A percentile compares a stretch with the other conserved stretches of the same genome.
Evolutionary conservation across 2,797 vertebrate species (phyloP).

Genomic region (Alcedo quadribrachys): DNA sequence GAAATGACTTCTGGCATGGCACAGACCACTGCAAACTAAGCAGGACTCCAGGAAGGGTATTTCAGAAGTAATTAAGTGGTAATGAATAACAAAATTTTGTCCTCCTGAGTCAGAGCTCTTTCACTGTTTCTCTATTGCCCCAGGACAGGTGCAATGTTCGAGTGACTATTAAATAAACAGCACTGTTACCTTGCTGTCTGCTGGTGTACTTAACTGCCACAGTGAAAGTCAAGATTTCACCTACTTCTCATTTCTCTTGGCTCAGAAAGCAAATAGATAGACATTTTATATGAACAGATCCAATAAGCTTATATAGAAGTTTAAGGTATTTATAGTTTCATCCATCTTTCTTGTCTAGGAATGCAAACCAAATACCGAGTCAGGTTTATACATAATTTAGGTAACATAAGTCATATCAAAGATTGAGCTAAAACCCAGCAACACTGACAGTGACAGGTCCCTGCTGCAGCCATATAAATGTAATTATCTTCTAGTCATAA

Average conservation of each 20-base stretch:
- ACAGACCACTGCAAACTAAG: rapidly evolving
- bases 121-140: neutral
- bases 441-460: neutral
- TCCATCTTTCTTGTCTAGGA: neutral
- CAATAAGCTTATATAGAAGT: conserved; percentile 16
- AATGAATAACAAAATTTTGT: neutral
- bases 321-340: conserved; percentile 18
- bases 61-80: neutral
- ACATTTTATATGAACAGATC: neutral
- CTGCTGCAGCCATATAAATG: neutral
- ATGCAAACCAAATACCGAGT: neutral
- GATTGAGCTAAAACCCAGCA: neutral
- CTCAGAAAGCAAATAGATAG: conserved; percentile 13
- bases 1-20: neutral
- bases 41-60: neutral
- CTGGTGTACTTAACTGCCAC: neutral
- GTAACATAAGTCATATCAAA: conserved; percentile 24
- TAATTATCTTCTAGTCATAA: neutral
- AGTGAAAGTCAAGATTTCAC: neutral
- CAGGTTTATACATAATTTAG: neutral
- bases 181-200: neutral
- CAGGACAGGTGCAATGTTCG: neutral
- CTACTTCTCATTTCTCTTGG: neutral
- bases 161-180: neutral
- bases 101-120: neutral